phyloP scores from a whole-genome alignment of 2,797 vertebrate genomes.

The Periophthalmus magnuspinnatus region DNA sequence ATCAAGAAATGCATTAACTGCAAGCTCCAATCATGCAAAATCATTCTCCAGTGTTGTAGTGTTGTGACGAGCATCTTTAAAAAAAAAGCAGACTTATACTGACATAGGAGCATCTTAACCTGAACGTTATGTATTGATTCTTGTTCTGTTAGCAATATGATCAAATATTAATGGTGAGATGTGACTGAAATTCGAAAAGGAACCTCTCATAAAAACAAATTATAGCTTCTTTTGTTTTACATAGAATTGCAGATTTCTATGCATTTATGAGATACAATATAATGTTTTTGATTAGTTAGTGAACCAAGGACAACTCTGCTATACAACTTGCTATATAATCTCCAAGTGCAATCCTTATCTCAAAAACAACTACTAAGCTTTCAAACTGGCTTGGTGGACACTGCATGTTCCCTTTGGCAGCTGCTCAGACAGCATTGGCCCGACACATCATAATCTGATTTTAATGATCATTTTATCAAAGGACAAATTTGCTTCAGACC shows the following conservation, averaged over 20 bases:
- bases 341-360: background rate
- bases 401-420: slow-evolving; percentile 35
- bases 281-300: too few relatives aligned
- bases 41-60: background rate
- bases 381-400: slow-evolving; percentile 41
- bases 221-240: background rate
- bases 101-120: background rate
- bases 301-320: too few relatives aligned
- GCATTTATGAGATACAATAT: too few relatives aligned
- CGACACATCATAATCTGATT: slow-evolving; percentile 36
- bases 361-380: slow-evolving; percentile 33
- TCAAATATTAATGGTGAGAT: background rate
- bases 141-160: background rate
- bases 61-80: background rate
- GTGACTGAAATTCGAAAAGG: background rate
- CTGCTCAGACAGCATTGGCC: slow-evolving; percentile 33
- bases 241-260: background rate
- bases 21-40: background rate
- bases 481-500: slow-evolving; percentile 14
- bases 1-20: background rate
- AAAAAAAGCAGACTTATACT: background rate
- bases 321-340: background rate
- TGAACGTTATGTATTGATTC: background rate
- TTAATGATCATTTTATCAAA: slow-evolving; percentile 28
- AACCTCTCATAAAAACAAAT: background rate